These are phyloP conservation scores for Drosophila vallismaia DNA, from an alignment of 2,888 invertebrate genomes.

Conservation along the genomic window DNA sequence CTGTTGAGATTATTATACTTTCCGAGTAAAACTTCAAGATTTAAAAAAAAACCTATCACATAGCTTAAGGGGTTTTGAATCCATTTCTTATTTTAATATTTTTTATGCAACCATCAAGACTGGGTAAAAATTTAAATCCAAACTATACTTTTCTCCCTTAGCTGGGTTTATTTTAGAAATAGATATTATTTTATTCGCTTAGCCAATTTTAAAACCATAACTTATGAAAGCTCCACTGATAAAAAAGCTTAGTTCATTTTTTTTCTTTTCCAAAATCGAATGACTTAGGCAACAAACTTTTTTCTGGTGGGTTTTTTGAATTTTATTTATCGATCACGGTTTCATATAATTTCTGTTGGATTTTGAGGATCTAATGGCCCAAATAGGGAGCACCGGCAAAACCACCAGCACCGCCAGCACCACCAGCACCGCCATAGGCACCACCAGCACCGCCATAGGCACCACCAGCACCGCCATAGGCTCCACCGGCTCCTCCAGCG, in stretches of 20 bases:
- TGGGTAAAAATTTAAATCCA: too few relatives aligned
- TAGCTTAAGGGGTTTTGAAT: too few relatives aligned
- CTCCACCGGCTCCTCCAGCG: slow-evolving; percentile 35
- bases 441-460: slow-evolving; percentile 46
- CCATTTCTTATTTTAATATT: too few relatives aligned
- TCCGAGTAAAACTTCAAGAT: too few relatives aligned
- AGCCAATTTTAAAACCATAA: not conserved
- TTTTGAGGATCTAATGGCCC: slow-evolving; percentile 53
- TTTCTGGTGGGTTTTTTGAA: not conserved
- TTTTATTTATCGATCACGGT: slow-evolving; percentile 17
- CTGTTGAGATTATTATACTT: not conserved
- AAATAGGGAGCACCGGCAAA: slow-evolving; percentile 65
- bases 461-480: slow-evolving; percentile 7
- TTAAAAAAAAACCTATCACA: too few relatives aligned
- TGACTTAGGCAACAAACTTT: slow-evolving; percentile 3
- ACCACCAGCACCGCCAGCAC: slow-evolving; percentile 50
- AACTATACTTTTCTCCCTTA: too few relatives aligned
- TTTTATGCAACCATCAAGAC: too few relatives aligned
- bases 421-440: slow-evolving; percentile 67
- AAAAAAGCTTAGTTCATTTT: too few relatives aligned
- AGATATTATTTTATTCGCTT: not conserved
- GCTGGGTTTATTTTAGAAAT: not conserved
- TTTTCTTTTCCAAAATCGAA: slow-evolving; percentile 2
- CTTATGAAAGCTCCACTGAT: not conserved
- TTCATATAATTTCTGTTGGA: slow-evolving; percentile 8